Evolutionary conservation across 2,113 vertebrate genomes (phyloP).

Genomic region (Furnarius figulus): DNA sequence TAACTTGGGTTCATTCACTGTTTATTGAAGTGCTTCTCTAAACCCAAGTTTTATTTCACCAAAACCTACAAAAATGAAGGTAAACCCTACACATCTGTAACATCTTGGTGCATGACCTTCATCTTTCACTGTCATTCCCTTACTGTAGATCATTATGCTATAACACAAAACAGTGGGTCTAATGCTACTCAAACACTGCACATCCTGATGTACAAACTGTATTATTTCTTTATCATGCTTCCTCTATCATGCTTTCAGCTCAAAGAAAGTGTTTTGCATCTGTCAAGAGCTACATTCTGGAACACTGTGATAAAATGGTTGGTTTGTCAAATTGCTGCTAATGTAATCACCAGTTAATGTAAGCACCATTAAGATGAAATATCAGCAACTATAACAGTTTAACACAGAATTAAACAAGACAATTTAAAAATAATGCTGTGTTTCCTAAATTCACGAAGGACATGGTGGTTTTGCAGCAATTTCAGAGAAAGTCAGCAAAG

Average conservation of each 20-base stretch:
- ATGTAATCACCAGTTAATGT: not conserved
- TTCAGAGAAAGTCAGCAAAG: not conserved
- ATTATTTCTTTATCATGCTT: not conserved
- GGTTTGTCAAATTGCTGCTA: not conserved
- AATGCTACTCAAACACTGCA: not conserved
- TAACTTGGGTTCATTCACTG: not conserved
- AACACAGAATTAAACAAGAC: not conserved
- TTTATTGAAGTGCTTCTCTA: not conserved
- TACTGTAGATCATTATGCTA: not conserved
- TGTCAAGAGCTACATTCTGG: not conserved
- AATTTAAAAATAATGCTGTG: not conserved
- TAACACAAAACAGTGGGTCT: not conserved
- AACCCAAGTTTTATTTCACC: not conserved
- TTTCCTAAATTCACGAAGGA: not conserved
- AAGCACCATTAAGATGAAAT: not conserved
- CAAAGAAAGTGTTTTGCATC: not conserved
- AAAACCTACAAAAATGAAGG: not conserved
- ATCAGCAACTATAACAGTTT: not conserved
- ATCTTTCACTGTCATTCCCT: not conserved
- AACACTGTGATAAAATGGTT: not conserved
- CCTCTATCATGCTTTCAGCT: not conserved
- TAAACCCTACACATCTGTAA: rapidly evolving
- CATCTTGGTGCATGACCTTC: not conserved
- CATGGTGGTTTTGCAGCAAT: not conserved
- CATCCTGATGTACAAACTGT: not conserved